Evolutionary conservation across 1,140 invertebrate species (phyloP).

Genomic region (Cylas formicarius): DNA sequence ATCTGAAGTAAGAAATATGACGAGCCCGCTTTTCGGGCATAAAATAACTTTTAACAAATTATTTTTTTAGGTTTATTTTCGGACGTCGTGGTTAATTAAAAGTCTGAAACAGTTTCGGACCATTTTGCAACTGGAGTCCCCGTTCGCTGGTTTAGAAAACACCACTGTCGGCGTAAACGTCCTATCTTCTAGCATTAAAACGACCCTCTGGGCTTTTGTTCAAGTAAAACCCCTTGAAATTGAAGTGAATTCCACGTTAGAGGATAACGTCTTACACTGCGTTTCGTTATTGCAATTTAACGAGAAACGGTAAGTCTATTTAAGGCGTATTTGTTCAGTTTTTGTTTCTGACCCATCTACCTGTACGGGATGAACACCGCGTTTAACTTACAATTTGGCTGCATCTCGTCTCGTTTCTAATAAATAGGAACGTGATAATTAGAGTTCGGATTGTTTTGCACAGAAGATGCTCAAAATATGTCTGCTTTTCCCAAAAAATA

Average conservation of each 20-base stretch:
- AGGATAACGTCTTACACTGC: conserved; percentile 26
- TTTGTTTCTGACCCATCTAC: too few relatives aligned
- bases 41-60: conserved; percentile 5
- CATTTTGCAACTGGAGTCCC: conserved; percentile 46
- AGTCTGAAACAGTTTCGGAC: conserved; percentile 44
- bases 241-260: conserved; percentile 28
- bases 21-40: conserved; percentile 1
- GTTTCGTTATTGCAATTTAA: conserved; percentile 26
- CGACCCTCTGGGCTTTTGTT: conserved; percentile 22
- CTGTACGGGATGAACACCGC: not conserved
- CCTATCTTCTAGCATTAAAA: conserved; percentile 18
- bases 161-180: conserved; percentile 39
- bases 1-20: conserved; percentile 22
- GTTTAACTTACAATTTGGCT: not conserved
- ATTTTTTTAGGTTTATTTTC: conserved; percentile 26
- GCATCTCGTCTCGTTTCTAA: too few relatives aligned
- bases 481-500: too few relatives aligned
- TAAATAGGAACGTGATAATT: too few relatives aligned
- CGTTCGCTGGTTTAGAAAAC: conserved; percentile 45
- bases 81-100: conserved; percentile 46
- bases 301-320: conserved; percentile 27
- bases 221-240: conserved; percentile 31
- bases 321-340: conserved; percentile 2
- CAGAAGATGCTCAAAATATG: too few relatives aligned
- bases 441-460: too few relatives aligned